phyloP scores from a whole-genome alignment of 2,888 invertebrate species.

The Aelia acuminata region DNA sequence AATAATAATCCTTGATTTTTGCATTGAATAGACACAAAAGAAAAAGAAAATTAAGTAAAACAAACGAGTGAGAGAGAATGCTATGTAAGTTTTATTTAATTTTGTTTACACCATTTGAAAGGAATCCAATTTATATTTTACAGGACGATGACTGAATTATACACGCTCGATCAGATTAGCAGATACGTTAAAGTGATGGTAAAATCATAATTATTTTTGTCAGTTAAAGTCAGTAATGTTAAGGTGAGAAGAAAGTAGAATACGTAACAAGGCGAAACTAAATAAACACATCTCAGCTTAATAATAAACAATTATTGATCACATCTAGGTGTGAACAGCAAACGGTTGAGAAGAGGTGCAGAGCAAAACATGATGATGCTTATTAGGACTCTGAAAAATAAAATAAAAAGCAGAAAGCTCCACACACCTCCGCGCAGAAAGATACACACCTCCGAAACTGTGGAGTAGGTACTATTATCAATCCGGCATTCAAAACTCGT shows the following conservation, averaged over 20 bases:
- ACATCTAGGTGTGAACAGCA: background rate
- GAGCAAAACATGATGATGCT: background rate
- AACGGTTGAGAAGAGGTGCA: background rate
- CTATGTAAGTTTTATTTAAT: too few relatives aligned
- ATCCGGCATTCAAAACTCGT: background rate
- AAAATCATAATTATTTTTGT: background rate
- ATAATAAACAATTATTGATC: background rate
- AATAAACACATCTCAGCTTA: background rate
- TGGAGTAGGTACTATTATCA: background rate
- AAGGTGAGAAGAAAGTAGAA: background rate
- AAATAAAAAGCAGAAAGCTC: too few relatives aligned
- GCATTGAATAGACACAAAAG: too few relatives aligned
- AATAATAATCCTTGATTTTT: too few relatives aligned
- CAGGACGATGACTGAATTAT: too few relatives aligned
- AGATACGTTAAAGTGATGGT: background rate
- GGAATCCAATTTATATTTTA: too few relatives aligned
- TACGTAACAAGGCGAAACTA: background rate
- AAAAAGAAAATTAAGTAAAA: too few relatives aligned
- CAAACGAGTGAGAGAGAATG: too few relatives aligned
- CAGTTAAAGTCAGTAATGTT: background rate
- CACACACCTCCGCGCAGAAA: too few relatives aligned
- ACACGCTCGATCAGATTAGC: background rate
- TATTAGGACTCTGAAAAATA: too few relatives aligned
- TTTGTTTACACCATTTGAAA: too few relatives aligned
- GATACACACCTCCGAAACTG: background rate